phyloP scores from a whole-genome alignment of 1,140 invertebrate genomes.

The Leptinotarsa texana region DNA sequence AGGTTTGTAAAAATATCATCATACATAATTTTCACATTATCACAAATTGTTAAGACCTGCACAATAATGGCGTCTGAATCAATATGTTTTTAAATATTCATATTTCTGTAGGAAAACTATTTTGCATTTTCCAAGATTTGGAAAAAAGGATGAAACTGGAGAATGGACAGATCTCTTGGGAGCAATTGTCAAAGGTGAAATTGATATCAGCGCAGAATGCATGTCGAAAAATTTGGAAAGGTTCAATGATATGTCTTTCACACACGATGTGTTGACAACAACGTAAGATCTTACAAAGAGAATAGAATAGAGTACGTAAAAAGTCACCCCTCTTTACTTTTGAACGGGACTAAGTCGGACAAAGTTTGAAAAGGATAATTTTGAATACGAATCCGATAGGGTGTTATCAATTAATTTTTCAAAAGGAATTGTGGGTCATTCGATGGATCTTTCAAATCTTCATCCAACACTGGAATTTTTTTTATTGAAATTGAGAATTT shows the following conservation, averaged over 20 bases:
- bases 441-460: too few relatives aligned
- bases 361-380: too few relatives aligned
- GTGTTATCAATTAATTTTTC: too few relatives aligned
- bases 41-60: not conserved
- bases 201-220: constrained; percentile 64
- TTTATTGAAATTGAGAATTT: too few relatives aligned
- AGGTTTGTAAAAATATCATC: constrained; percentile 43
- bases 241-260: constrained; percentile 62
- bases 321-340: too few relatives aligned
- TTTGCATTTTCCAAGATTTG: constrained; percentile 60
- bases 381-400: too few relatives aligned
- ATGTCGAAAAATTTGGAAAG: constrained; percentile 61
- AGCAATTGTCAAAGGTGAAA: constrained; percentile 59
- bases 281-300: too few relatives aligned
- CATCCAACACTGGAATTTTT: too few relatives aligned
- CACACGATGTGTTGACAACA: constrained; percentile 37
- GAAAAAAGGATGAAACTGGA: constrained; percentile 59
- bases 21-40: too few relatives aligned
- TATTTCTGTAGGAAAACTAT: constrained; percentile 55
- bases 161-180: constrained; percentile 65
- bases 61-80: not conserved
- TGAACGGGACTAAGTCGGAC: too few relatives aligned
- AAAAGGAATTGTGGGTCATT: too few relatives aligned
- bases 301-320: not conserved
- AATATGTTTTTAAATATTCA: not conserved